A percentile compares a stretch with the other conserved stretches of the same genome.
Conservation (phyloP, 1,140 invertebrate species). For the Sarcophaga bullata region DNA sequence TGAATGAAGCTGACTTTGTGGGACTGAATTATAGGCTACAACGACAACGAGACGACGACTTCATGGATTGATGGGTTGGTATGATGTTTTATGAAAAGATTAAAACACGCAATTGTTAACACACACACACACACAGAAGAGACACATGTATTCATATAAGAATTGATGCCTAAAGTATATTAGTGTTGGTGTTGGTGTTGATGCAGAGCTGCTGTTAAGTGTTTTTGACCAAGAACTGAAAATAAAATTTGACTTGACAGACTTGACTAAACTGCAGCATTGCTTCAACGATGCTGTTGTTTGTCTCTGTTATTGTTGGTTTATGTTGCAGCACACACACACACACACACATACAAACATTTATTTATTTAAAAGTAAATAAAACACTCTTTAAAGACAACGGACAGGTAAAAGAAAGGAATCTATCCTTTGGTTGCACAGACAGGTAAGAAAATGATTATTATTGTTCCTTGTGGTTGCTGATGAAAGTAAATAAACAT, state of each 20-base stretch:
- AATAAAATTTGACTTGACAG: not conserved
- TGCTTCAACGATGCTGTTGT: not conserved
- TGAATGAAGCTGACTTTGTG: too few relatives aligned
- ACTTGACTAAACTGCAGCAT: too few relatives aligned
- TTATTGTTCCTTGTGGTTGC: too few relatives aligned
- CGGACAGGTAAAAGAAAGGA: constrained; percentile 1
- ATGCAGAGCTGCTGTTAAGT: not conserved
- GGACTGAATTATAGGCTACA: not conserved
- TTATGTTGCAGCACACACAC: not conserved
- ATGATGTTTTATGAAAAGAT: constrained; percentile 12
- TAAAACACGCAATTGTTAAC: constrained; percentile 4
- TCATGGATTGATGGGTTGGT: constrained; percentile 13
- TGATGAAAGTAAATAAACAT: constrained; percentile 1
- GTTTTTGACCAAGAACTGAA: not conserved
- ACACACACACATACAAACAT: too few relatives aligned
- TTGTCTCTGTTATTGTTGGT: not conserved
- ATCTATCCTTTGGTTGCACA: not conserved
- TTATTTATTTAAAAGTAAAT: not conserved
- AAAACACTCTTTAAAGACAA: not conserved
- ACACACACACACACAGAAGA: not conserved
- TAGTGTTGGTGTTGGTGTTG: not conserved
- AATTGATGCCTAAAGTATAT: not conserved
- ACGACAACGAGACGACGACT: constrained; percentile 2
- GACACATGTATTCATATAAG: too few relatives aligned
- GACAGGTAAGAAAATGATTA: not conserved